A percentile compares a stretch with the other conserved stretches of the same genome.
phyloP scores from a whole-genome alignment of 2,888 invertebrate species.

The Furcula furcula region DNA sequence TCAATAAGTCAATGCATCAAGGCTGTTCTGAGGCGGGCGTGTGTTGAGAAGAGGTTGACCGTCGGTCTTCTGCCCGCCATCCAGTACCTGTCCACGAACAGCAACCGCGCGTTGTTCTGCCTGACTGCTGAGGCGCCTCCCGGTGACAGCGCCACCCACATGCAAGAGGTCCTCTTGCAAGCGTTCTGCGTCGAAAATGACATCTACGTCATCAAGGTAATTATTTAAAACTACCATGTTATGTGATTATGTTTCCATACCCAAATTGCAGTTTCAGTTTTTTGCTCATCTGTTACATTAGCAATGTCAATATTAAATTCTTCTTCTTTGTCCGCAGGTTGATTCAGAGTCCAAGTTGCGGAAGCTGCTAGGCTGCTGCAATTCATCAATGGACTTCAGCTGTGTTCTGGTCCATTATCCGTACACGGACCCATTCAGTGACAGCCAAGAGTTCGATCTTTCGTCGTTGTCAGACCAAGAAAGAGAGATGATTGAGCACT shows the following conservation, averaged over 20 bases:
- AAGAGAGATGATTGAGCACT: slow-evolving; percentile 84
- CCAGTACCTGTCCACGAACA: slow-evolving; percentile 80
- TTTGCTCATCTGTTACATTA: neutral
- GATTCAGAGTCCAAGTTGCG: slow-evolving; percentile 79
- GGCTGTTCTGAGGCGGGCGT: slow-evolving; percentile 78
- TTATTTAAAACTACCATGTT: slow-evolving; percentile 16
- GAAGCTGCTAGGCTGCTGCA: slow-evolving; percentile 69
- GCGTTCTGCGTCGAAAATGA: slow-evolving; percentile 91
- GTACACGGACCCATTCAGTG: slow-evolving; percentile 70
- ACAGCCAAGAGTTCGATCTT: slow-evolving; percentile 64
- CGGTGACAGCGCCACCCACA: slow-evolving; percentile 88
- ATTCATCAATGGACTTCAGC: slow-evolving; percentile 69
- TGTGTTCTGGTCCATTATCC: slow-evolving; percentile 81
- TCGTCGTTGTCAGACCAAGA: slow-evolving; percentile 82
- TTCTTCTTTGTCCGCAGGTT: slow-evolving; percentile 71
- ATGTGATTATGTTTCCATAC: neutral
- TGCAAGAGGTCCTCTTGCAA: slow-evolving; percentile 89
- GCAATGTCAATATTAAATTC: slow-evolving; percentile 23
- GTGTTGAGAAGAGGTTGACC: slow-evolving; percentile 81
- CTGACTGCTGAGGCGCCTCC: slow-evolving; percentile 85
- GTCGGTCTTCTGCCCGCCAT: slow-evolving; percentile 85
- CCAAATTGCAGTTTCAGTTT: neutral
- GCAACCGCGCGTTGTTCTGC: slow-evolving; percentile 85
- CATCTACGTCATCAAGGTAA: slow-evolving; percentile 88
- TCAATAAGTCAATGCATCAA: slow-evolving; percentile 76